Conservation (phyloP, 2,888 invertebrate genomes). For the Ypsolopha scabrella region DNA sequence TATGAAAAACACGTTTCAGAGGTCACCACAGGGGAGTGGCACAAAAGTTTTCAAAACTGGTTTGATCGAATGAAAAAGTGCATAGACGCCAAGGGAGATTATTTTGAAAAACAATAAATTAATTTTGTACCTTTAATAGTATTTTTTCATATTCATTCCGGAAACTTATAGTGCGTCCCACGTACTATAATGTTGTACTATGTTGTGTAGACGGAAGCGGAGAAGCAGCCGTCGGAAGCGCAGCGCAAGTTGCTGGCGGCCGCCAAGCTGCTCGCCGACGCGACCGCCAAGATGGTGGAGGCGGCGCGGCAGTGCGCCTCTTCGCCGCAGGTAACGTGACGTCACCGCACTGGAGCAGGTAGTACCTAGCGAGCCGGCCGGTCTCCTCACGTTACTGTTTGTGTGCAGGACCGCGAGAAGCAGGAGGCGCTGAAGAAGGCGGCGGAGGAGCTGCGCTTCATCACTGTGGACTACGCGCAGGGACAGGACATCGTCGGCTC, state of each 20-base stretch:
- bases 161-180: too few relatives aligned
- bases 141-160: too few relatives aligned
- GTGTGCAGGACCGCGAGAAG: slow-evolving; percentile 78
- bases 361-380: too few relatives aligned
- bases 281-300: slow-evolving; percentile 97
- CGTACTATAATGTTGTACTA: too few relatives aligned
- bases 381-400: too few relatives aligned
- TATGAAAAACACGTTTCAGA: too few relatives aligned
- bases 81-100: too few relatives aligned
- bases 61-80: too few relatives aligned
- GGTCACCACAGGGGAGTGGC: too few relatives aligned
- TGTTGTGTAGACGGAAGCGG: slow-evolving; percentile 81
- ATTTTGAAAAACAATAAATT: too few relatives aligned
- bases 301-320: slow-evolving; percentile 94
- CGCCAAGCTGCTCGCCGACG: slow-evolving; percentile 94
- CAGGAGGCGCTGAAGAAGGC: slow-evolving; percentile 89
- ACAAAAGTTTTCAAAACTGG: too few relatives aligned
- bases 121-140: too few relatives aligned
- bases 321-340: slow-evolving; percentile 66
- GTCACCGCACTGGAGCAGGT: background rate
- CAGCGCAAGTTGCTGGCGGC: slow-evolving; percentile 93
- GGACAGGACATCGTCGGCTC: slow-evolving; percentile 79
- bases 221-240: slow-evolving; percentile 86
- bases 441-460: slow-evolving; percentile 93
- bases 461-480: slow-evolving; percentile 86